These are phyloP conservation scores for Sericinus montela DNA, from an alignment of 2,888 invertebrate species.

Conservation along the genomic window DNA sequence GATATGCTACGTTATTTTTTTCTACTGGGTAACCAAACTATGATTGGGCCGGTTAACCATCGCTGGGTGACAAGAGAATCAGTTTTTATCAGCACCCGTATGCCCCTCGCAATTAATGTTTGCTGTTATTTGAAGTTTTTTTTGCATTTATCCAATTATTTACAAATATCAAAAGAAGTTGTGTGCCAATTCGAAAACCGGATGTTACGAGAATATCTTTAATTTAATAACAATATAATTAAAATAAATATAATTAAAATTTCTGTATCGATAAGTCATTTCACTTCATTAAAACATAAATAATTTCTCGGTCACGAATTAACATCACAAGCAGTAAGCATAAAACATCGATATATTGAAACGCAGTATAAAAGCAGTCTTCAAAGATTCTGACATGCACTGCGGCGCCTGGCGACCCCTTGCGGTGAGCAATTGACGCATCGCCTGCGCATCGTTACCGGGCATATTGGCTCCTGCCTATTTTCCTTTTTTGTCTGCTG, in stretches of 20 bases:
- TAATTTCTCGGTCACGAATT: conserved; percentile 14
- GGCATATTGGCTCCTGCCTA: conserved; percentile 28
- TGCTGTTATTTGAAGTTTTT: too few species aligned
- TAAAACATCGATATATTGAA: conserved; percentile 21
- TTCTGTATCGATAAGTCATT: conserved; percentile 5
- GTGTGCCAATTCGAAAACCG: too few species aligned
- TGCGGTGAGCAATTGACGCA: conserved; percentile 71
- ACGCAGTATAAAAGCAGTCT: conserved; percentile 19
- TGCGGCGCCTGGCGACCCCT: conserved; percentile 47
- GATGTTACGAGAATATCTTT: too few species aligned
- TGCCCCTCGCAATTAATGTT: too few species aligned
- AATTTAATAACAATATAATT: too few species aligned
- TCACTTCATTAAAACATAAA: conserved; percentile 3
- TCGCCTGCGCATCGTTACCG: conserved; percentile 47
- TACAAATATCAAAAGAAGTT: too few species aligned
- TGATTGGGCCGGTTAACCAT: too few species aligned
- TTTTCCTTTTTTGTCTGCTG: conserved; percentile 30
- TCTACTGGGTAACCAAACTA: too few species aligned
- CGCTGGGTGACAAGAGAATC: too few species aligned
- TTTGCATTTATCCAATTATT: too few species aligned
- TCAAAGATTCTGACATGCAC: conserved; percentile 11
- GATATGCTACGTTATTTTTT: too few species aligned
- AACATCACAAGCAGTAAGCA: conserved; percentile 21
- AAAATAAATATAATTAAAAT: background rate
- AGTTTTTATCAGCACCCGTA: too few species aligned